Evolutionary conservation across 2,888 invertebrate genomes (phyloP).

Genomic region (Drosophila quinaria): DNA sequence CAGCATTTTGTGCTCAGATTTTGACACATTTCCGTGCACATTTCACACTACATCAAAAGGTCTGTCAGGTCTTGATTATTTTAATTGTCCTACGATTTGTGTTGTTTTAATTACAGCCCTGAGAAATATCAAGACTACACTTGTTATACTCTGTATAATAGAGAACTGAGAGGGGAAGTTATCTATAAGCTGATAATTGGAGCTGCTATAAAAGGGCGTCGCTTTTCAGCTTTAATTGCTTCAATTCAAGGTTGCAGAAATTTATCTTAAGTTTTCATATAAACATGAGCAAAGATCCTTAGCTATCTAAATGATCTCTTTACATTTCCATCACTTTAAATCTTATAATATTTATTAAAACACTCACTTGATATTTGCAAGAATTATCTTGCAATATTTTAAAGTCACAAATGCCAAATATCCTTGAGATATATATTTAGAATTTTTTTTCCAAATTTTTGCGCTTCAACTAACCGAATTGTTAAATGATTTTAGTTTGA

Average conservation of each 20-base stretch:
- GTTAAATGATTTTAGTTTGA: constrained; percentile 13
- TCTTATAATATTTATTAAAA: constrained; percentile 6
- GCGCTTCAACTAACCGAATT: constrained; percentile 37
- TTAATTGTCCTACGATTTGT: constrained; percentile 63
- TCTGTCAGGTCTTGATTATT: constrained; percentile 67
- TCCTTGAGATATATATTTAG: constrained; percentile 53
- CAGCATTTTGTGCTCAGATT: constrained; percentile 45
- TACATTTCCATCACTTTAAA: not conserved
- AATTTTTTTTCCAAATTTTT: constrained; percentile 1
- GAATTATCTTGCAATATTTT: constrained; percentile 35
- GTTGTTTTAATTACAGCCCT: constrained; percentile 60
- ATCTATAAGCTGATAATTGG: constrained; percentile 45
- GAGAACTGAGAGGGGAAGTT: constrained; percentile 5
- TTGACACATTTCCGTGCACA: constrained; percentile 72
- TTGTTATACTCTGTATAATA: constrained; percentile 34
- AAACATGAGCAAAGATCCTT: not conserved
- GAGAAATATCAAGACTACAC: constrained; percentile 13
- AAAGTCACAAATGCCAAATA: constrained; percentile 61
- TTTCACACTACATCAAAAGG: constrained; percentile 73
- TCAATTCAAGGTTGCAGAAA: not conserved
- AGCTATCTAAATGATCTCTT: not conserved
- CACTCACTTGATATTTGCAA: constrained; percentile 68
- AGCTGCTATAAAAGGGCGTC: not conserved
- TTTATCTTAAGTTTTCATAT: not conserved
- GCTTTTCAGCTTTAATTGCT: constrained; percentile 1